phyloP scores from a whole-genome alignment of 2,113 vertebrate species.

The Genyomyrus donnyi region DNA sequence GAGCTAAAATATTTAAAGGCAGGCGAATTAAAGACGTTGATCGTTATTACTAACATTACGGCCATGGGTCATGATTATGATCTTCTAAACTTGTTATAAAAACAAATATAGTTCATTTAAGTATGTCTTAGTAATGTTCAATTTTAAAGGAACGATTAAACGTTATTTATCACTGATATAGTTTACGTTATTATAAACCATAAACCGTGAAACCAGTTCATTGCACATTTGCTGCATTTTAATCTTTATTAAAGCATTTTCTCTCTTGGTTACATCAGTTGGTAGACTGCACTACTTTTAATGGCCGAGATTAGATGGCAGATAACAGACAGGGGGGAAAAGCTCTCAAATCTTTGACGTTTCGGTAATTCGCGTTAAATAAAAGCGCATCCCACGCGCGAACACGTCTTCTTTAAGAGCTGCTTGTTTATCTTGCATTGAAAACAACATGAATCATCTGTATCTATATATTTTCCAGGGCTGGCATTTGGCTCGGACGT shows the following conservation, averaged over 20 bases:
- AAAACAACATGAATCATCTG: slow-evolving; percentile 30
- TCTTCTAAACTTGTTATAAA: background rate
- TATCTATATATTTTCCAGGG: slow-evolving; percentile 23
- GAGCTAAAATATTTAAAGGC: background rate
- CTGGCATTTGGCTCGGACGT: slow-evolving; percentile 38
- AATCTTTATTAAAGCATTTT: slow-evolving; percentile 16
- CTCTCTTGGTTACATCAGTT: background rate
- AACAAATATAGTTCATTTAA: background rate
- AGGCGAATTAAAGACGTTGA: background rate
- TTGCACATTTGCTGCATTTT: background rate
- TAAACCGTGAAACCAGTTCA: background rate
- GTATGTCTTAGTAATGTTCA: background rate
- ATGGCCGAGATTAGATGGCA: slow-evolving; percentile 6
- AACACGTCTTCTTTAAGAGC: slow-evolving; percentile 25
- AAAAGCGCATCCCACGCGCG: slow-evolving; percentile 6
- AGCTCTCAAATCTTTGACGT: slow-evolving; percentile 8
- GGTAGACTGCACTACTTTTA: background rate
- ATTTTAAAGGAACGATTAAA: background rate
- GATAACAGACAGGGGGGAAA: background rate
- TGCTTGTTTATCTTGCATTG: slow-evolving; percentile 32
- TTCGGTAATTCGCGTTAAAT: slow-evolving; percentile 14
- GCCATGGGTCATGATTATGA: background rate
- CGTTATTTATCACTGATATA: background rate
- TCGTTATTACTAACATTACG: background rate
- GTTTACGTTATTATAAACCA: background rate